Evolutionary conservation across 2,113 vertebrate species (phyloP), one percentile per base, ranked within the genome.

Genomic region (Amia ocellicauda): DNA sequence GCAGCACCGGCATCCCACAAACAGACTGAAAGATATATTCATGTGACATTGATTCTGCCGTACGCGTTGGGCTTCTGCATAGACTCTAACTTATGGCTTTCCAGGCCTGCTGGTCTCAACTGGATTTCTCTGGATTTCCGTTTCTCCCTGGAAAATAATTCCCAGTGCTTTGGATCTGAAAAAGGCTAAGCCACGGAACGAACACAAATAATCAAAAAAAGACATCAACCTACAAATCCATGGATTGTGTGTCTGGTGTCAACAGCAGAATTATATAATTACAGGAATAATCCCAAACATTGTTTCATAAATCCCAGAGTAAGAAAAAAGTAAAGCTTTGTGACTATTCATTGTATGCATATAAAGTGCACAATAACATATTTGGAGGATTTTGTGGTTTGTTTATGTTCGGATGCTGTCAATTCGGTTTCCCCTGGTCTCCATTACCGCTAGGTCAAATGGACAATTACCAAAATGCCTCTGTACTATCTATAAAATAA

Each of bases 41-140:
- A 70, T 85, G 10, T 28, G 9, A 31, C 53, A 8, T 78, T 74
- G 31, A 54, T 80, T 80, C 74, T 78, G 77, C 76, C 66, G 72
- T 71, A 74, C 79, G 76, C 65, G 75, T 74, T 80, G 82, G 74
- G 78, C 69, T 58, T 64, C 67, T 71, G 69, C 64, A 81, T 80
- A 7, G 53, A 29, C 53, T 28, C 27, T 14, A 28, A 36, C 31
- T 36, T 36, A 36, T 73, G 78, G 85, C 80, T 83, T 75, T 75
- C 67, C 75, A 81, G 17, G 28, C 74, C 51, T 74, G 71, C 70
- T 31, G 60, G 68, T 69, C 78, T 71, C 81, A 40, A 10, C 75
- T 71, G 83, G 70, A 68, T 63, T 62, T 72, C 71, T 77, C 81
- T 80, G 72, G 79, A 82, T 84, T 83, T 80, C 73, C 77, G 85